Base-by-base conservation (phyloP, 2,797 vertebrate genomes). In the Valencia hispanica region DNA sequence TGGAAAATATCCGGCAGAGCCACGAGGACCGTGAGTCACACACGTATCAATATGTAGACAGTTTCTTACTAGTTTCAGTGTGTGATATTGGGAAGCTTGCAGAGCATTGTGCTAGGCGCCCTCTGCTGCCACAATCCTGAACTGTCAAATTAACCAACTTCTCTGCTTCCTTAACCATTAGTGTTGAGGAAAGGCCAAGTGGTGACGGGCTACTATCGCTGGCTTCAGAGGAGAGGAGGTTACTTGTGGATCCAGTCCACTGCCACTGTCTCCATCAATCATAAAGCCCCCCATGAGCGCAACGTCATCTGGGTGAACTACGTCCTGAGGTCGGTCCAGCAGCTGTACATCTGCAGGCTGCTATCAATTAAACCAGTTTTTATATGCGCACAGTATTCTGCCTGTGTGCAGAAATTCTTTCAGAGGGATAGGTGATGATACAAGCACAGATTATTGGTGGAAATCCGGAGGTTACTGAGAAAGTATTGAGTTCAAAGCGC, bases 231-330 rank as follows among this genome's bases (percentile, higher is more conserved):
- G 25, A 90, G 95, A 2, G 97, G 97, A 15, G 97, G 97, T 47
- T 97, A 96, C 63, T 95, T 97, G 87, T 98, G 97, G 97, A 94
- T 97, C 85, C 97, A 97, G 90, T 97, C 97, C 32, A 96, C 95
- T n/a, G 97, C 97, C 91, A 97, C 97, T 0, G 95, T 98, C 89
- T 96, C 96, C 27, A 95, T 97, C 89, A 97, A 96, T 76, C 96
- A 96, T 92, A 98, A 97, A 95, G 96, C 95, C 45, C 96, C 97
- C 0, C 96, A 96, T 17, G 97, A 98, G 87, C 96, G 95, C 79
- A 97, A 97, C 27, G 95, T 97, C 93, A 97, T 98, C 87, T 98
- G 97, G 97, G 96, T 98, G 88, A 98, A 97, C 93, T 96, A 96
- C 25, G 94, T 98, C 87, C 93, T 97, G 92, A 98, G 97, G 97